phyloP scores from a whole-genome alignment of 2,113 vertebrate species.

The Nipponia nippon region DNA sequence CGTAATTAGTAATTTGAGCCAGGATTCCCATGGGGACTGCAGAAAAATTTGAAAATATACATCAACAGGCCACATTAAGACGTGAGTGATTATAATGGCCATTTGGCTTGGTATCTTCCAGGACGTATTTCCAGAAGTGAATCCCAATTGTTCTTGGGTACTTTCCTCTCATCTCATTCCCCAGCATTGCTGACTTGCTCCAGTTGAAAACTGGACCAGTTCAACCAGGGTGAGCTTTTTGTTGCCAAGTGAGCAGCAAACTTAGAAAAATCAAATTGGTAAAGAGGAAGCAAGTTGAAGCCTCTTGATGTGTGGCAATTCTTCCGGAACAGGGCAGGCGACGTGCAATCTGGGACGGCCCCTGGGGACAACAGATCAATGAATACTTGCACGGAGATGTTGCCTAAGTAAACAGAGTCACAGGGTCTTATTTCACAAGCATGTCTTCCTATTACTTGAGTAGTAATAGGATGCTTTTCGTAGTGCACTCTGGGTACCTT shows the following conservation, averaged over 20 bases:
- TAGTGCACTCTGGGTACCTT: not conserved
- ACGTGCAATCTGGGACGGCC: not conserved
- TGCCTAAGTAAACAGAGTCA: conserved; percentile 50
- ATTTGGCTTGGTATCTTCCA: not conserved
- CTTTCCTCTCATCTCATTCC: not conserved
- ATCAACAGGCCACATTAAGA: not conserved
- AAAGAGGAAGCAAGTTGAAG: conserved; percentile 43
- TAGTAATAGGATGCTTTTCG: not conserved
- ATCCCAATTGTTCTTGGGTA: fast-evolving
- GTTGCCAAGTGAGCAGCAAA: not conserved
- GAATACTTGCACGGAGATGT: not conserved
- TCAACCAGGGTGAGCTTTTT: not conserved
- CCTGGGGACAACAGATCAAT: conserved; percentile 19
- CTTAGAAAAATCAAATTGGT: not conserved
- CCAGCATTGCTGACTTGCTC: not conserved
- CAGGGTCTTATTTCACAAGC: not conserved
- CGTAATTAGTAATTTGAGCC: not conserved
- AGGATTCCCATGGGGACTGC: not conserved
- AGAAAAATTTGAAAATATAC: not conserved
- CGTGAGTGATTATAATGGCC: not conserved
- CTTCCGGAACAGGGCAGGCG: not conserved
- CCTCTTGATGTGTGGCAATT: conserved; percentile 25
- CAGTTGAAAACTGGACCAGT: not conserved
- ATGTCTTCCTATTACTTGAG: not conserved
- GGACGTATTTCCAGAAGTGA: not conserved